Percentiles rank a stretch among this genome's conserved stretches.
These are phyloP conservation scores for Pecten maximus DNA, from an alignment of 2,888 invertebrate genomes.

Conservation along the genomic window DNA sequence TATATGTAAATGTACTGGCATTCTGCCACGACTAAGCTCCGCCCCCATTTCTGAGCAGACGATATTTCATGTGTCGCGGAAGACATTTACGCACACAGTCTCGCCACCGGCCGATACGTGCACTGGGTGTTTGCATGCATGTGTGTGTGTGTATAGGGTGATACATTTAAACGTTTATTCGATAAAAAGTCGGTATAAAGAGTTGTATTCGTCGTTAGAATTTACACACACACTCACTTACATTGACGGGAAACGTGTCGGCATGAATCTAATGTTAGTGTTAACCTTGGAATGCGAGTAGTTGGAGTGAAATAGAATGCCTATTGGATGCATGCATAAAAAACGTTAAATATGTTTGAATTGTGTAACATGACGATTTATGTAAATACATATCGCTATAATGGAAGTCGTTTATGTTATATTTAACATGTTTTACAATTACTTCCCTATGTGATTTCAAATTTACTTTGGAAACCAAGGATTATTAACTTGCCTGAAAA, in stretches of 20 bases:
- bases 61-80: slow-evolving; percentile 51
- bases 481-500: background rate
- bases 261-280: background rate
- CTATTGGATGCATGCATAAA: background rate
- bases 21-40: slow-evolving; percentile 50
- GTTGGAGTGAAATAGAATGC: background rate
- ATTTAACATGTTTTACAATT: background rate
- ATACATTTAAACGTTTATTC: slow-evolving; percentile 17
- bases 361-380: background rate
- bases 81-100: background rate
- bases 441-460: background rate
- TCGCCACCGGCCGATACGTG: slow-evolving; percentile 18
- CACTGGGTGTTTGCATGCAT: background rate
- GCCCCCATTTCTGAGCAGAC: slow-evolving; percentile 52
- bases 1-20: slow-evolving; percentile 56
- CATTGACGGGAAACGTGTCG: background rate
- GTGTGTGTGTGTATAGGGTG: background rate
- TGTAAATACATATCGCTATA: background rate
- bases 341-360: background rate
- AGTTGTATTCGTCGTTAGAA: background rate
- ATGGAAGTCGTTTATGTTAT: background rate
- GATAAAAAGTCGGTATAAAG: background rate
- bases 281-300: background rate
- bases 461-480: background rate
- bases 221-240: background rate